Conservation (phyloP, 2,797 vertebrate genomes). For the Erethizon dorsatum region DNA sequence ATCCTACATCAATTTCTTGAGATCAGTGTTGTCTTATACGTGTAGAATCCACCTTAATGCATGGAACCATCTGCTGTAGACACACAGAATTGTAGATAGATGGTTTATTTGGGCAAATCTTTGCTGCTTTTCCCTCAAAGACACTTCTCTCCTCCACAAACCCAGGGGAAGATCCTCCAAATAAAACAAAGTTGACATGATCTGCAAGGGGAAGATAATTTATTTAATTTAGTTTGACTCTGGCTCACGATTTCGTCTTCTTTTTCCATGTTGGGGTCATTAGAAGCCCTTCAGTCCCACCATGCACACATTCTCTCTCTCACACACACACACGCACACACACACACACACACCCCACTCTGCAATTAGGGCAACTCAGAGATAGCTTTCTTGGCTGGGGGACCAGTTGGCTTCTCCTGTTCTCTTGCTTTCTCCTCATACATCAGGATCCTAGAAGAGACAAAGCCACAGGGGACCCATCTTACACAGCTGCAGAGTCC, state of each 20-base stretch:
- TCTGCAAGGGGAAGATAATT: slow-evolving; percentile 26
- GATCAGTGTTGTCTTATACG: neutral
- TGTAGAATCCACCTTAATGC: neutral
- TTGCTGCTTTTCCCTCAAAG: neutral
- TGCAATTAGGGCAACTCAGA: slow-evolving; percentile 90
- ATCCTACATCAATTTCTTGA: slow-evolving; percentile 13
- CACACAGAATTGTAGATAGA: neutral
- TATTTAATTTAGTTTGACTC: slow-evolving; percentile 73
- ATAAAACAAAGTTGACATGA: slow-evolving; percentile 21
- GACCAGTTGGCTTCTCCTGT: slow-evolving; percentile 87
- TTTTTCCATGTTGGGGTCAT: neutral
- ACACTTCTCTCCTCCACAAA: neutral
- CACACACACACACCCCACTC: neutral
- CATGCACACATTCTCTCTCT: neutral
- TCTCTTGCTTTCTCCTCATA: slow-evolving; percentile 92
- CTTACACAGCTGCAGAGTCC: neutral
- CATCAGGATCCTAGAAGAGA: slow-evolving; percentile 92
- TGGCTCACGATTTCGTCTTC: slow-evolving; percentile 55
- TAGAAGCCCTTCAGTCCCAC: slow-evolving; percentile 2
- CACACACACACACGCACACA: neutral
- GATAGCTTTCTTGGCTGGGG: slow-evolving; percentile 91
- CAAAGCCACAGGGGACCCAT: neutral
- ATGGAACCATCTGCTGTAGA: neutral
- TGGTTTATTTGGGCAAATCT: neutral
- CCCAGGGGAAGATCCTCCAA: neutral